phyloP scores from a whole-genome alignment of 2,888 invertebrate genomes.

The Lithophane leautieri region DNA sequence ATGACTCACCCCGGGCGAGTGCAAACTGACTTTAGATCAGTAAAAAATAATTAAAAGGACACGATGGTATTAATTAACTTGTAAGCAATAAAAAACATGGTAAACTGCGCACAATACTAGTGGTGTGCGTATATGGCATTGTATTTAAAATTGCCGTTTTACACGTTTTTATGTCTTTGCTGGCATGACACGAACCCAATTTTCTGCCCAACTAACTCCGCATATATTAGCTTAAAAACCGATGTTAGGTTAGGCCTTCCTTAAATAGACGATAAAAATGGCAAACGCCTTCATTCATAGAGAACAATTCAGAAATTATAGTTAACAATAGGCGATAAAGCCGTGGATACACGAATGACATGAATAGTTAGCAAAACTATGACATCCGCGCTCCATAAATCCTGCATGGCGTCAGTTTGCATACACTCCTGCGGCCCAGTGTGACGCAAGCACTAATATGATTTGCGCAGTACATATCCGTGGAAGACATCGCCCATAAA shows the following conservation, averaged over 20 bases:
- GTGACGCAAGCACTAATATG: constrained; percentile 73
- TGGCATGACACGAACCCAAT: constrained; percentile 32
- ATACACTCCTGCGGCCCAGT: constrained; percentile 63
- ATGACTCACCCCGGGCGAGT: constrained; percentile 72
- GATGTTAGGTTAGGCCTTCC: constrained; percentile 33
- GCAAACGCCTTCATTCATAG: constrained; percentile 41
- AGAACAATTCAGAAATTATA: constrained; percentile 55
- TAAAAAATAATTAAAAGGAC: constrained; percentile 64
- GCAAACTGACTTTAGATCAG: constrained; percentile 64
- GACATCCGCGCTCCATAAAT: constrained; percentile 72
- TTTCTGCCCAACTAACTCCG: constrained; percentile 43
- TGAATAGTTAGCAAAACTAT: constrained; percentile 71
- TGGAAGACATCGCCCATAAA: constrained; percentile 65
- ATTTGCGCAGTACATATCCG: constrained; percentile 75
- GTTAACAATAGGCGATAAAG: constrained; percentile 65
- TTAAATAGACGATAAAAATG: constrained; percentile 43
- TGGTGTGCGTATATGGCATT: constrained; percentile 58
- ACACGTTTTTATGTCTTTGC: constrained; percentile 43
- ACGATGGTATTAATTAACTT: constrained; percentile 53
- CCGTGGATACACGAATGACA: constrained; percentile 56
- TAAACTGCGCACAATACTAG: constrained; percentile 49
- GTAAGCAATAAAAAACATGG: constrained; percentile 53
- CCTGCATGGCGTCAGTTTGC: constrained; percentile 65
- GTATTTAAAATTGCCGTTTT: constrained; percentile 56
- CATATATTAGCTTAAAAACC: constrained; percentile 43